phyloP scores from a whole-genome alignment of 2,797 vertebrate species.

The Tragelaphus eurycerus region DNA sequence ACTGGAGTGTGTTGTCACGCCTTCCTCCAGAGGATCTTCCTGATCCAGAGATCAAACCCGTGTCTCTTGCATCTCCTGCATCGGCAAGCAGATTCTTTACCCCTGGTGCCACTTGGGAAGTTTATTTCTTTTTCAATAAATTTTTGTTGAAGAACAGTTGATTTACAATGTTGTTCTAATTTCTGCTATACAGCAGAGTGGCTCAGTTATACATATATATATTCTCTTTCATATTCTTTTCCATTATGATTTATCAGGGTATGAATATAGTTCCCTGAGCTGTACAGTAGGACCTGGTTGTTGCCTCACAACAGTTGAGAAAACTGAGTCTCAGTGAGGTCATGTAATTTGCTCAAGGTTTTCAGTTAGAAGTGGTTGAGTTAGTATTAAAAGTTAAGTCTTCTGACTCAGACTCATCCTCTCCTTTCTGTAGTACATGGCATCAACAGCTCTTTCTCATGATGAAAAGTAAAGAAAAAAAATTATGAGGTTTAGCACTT shows the following conservation, averaged over 20 bases:
- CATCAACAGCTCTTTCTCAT: background rate
- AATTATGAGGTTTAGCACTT: background rate
- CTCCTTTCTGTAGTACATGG: background rate
- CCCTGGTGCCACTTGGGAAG: background rate
- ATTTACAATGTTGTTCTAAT: background rate
- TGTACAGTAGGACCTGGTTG: background rate
- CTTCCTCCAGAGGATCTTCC: background rate
- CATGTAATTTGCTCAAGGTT: background rate
- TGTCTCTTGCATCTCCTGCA: background rate
- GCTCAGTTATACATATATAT: background rate
- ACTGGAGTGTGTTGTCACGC: background rate
- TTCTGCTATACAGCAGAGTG: background rate
- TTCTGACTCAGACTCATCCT: constrained; percentile 1
- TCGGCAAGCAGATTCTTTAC: background rate
- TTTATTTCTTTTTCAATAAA: background rate
- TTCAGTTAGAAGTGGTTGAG: background rate
- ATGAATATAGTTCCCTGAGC: background rate
- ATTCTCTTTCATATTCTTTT: background rate
- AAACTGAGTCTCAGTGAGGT: background rate
- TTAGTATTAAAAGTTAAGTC: background rate
- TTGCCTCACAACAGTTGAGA: background rate
- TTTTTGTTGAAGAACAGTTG: background rate
- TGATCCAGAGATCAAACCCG: background rate
- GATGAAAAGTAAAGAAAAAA: background rate
- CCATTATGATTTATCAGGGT: background rate